Evolutionary conservation across 1,140 invertebrate species (phyloP), one percentile per base, ranked within the genome.

Genomic region (Hyles euphorbiae): DNA sequence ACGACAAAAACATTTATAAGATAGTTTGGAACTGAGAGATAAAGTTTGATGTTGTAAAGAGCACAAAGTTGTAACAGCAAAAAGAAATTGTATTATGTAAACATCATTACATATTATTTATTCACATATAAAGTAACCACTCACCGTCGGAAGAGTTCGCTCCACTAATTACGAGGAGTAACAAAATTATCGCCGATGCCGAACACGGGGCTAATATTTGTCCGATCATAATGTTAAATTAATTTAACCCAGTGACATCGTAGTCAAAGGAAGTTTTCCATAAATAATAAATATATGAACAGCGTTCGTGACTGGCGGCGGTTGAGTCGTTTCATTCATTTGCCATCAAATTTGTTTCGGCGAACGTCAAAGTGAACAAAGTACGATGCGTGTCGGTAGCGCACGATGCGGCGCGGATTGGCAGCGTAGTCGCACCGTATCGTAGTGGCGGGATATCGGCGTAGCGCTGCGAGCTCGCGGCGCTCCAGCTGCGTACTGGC

Each of bases 401-500:
- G 58, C 44, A 45, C 9, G 55, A 54, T 48, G 54, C 66, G 72
- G 58, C 71, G 62, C 64, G 61, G 36, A 40, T 40, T 40, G 36
- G 36, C 66, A 62, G 60, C 60, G 53, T 45, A 44, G 53, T 12
- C 34, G 53, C 40, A 22, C 40, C 34, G 57, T 46, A 46, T 67
- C 67, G 76, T 64, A 65, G 70, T 61, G 63, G 65, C 68, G 63
- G 57, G 8, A 43, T 55, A 33, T 68, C 53, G 12, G 53, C 53
- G 53, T 58, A 64, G 63, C 71, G 74, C 76, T 72, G 73, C 77
- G 68, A 65, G 68, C 71, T 72, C 72, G 66, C 57, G 65, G 74
- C 75, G 73, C 72, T 71, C 72, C 70, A 72, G 76, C 72, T 82
- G 74, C 80, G 77, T 80, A 86, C 84, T 87, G 84, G 69, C 72